phyloP scores from a whole-genome alignment of 1,140 invertebrate species.

The Drosophila tristis region DNA sequence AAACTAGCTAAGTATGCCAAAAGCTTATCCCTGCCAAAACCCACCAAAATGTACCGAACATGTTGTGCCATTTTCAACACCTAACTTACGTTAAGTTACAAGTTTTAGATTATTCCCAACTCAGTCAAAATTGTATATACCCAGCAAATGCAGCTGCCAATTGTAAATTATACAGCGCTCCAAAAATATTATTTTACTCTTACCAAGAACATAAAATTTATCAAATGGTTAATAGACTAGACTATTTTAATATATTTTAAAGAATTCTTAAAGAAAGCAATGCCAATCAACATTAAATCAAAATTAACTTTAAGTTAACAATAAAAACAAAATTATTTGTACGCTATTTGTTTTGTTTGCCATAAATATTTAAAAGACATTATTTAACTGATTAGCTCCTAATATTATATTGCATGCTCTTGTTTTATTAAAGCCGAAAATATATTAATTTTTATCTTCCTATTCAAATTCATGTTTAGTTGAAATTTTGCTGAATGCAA shows the following conservation, averaged over 20 bases:
- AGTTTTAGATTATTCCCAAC: slow-evolving; percentile 15
- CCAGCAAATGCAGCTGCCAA: slow-evolving; percentile 56
- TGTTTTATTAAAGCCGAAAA: slow-evolving; percentile 43
- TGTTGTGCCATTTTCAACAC: slow-evolving; percentile 63
- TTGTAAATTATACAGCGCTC: slow-evolving; percentile 70
- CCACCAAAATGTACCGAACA: slow-evolving; percentile 50
- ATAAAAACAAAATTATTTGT: slow-evolving; percentile 35
- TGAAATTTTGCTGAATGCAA: slow-evolving; percentile 29
- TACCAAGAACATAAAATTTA: slow-evolving; percentile 5
- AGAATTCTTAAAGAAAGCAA: slow-evolving; percentile 73
- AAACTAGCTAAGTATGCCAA: slow-evolving; percentile 46
- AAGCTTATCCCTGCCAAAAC: slow-evolving; percentile 45
- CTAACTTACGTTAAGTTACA: slow-evolving; percentile 36
- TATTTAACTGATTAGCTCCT: slow-evolving; percentile 59
- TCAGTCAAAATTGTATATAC: slow-evolving; percentile 58
- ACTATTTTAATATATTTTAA: slow-evolving; percentile 54
- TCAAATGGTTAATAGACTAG: slow-evolving; percentile 39
- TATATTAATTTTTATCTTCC: slow-evolving; percentile 30
- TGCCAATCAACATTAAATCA: slow-evolving; percentile 67
- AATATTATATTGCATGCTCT: slow-evolving; percentile 51
- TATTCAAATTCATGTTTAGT: slow-evolving; percentile 59
- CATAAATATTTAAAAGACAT: slow-evolving; percentile 51
- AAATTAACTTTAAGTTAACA: slow-evolving; percentile 77
- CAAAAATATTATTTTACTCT: slow-evolving; percentile 26
- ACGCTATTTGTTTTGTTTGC: slow-evolving; percentile 74